Percentiles rank a stretch among this genome's conserved stretches.
Evolutionary conservation across 2,888 invertebrate genomes (phyloP).

Genomic region (Craniophora ligustri): DNA sequence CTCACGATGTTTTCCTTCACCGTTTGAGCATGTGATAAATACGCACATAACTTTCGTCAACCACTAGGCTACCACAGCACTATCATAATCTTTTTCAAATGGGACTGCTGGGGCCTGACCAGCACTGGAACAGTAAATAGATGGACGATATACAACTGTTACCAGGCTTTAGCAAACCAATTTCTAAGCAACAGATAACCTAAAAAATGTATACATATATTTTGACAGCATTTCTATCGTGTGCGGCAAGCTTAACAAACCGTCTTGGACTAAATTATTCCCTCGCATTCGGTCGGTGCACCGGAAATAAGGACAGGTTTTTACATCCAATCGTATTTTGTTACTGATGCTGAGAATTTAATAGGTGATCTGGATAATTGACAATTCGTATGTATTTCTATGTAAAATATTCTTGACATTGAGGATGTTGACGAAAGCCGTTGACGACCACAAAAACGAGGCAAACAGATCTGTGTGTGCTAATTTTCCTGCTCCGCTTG

Average conservation of each 20-base stretch:
- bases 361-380: constrained; percentile 45
- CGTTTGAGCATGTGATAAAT: no score
- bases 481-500: neutral
- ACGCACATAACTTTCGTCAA: no score
- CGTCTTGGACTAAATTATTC: constrained; percentile 26
- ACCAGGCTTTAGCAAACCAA: no score
- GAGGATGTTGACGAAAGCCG: constrained; percentile 24
- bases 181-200: no score
- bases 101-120: no score
- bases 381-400: constrained; percentile 38
- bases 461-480: neutral
- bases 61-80: no score
- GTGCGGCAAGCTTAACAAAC: constrained; percentile 11
- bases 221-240: neutral
- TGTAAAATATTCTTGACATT: constrained; percentile 1
- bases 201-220: no score
- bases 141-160: no score
- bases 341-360: constrained; percentile 29
- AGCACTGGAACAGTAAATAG: no score
- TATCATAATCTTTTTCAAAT: no score
- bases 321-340: constrained; percentile 30
- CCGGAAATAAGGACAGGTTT: constrained; percentile 52
- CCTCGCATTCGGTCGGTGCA: constrained; percentile 29
- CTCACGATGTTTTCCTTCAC: no score
- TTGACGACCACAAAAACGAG: constrained; percentile 8